phyloP scores from a whole-genome alignment of 2,888 invertebrate species.

The Melolontha melolontha region DNA sequence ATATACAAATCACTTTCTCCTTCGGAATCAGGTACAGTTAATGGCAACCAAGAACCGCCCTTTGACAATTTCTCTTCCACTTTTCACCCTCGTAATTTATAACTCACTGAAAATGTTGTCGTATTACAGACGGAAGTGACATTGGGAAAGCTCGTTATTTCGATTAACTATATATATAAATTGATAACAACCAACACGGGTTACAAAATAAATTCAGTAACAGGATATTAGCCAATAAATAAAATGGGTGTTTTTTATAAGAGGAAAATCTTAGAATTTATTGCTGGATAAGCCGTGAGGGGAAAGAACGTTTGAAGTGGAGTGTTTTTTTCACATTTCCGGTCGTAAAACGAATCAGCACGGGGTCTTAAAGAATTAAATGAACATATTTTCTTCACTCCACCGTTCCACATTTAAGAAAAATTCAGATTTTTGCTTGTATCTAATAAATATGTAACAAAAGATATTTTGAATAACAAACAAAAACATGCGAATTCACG shows the following conservation, averaged over 20 bases:
- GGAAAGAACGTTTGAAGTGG: neutral
- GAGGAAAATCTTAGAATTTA: slow-evolving; percentile 12
- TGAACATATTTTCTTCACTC: neutral
- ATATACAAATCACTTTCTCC: slow-evolving; percentile 18
- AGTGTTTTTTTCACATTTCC: slow-evolving; percentile 7
- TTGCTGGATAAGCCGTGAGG: slow-evolving; percentile 5
- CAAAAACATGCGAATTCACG: neutral
- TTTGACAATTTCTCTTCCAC: neutral
- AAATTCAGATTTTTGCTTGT: no score
- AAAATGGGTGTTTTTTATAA: neutral
- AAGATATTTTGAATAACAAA: no score
- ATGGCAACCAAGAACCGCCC: neutral
- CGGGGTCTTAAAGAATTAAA: slow-evolving; percentile 6
- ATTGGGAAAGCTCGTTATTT: slow-evolving; percentile 3
- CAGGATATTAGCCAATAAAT: slow-evolving; percentile 21
- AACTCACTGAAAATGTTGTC: slow-evolving; percentile 9
- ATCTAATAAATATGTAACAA: no score
- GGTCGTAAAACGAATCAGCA: slow-evolving; percentile 2
- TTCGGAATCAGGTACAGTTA: slow-evolving; percentile 14
- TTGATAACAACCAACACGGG: neutral
- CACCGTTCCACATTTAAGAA: no score
- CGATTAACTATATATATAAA: neutral
- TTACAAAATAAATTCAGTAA: slow-evolving; percentile 17
- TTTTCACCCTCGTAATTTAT: slow-evolving; percentile 27
- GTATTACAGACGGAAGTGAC: slow-evolving; percentile 14